Evolutionary conservation across 2,888 invertebrate genomes (phyloP).

Genomic region (Phalera bucephala): DNA sequence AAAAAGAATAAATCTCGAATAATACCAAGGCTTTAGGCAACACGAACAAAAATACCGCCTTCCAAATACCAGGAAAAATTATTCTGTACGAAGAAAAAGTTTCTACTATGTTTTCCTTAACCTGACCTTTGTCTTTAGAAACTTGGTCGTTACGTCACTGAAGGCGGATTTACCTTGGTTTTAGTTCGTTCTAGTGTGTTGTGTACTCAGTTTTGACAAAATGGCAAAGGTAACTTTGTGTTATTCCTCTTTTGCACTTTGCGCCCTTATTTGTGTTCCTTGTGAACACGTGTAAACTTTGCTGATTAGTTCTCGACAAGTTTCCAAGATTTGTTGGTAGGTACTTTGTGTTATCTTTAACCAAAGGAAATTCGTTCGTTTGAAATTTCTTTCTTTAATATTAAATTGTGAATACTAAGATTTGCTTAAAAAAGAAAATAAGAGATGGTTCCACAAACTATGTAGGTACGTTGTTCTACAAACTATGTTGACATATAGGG

Average conservation of each 20-base stretch:
- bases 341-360: not conserved
- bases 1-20: too few relatives aligned
- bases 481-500: too few relatives aligned
- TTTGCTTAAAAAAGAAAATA: too few relatives aligned
- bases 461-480: too few relatives aligned
- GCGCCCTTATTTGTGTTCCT: conserved; percentile 28
- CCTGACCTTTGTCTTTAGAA: conserved; percentile 1
- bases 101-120: not conserved
- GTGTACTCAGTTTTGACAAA: conserved; percentile 3
- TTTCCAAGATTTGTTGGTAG: conserved; percentile 12
- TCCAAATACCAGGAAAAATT: too few relatives aligned
- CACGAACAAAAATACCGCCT: too few relatives aligned
- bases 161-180: conserved; percentile 4
- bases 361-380: not conserved
- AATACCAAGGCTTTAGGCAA: not conserved
- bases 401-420: too few relatives aligned
- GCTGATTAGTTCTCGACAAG: conserved; percentile 33
- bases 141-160: not conserved
- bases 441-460: too few relatives aligned
- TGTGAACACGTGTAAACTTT: conserved; percentile 24
- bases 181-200: conserved; percentile 13
- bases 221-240: conserved; percentile 16
- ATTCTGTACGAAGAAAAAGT: not conserved
- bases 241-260: conserved; percentile 24
- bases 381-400: too few relatives aligned